Conservation (phyloP, 2,113 vertebrate species). For the Rallus limicola region DNA sequence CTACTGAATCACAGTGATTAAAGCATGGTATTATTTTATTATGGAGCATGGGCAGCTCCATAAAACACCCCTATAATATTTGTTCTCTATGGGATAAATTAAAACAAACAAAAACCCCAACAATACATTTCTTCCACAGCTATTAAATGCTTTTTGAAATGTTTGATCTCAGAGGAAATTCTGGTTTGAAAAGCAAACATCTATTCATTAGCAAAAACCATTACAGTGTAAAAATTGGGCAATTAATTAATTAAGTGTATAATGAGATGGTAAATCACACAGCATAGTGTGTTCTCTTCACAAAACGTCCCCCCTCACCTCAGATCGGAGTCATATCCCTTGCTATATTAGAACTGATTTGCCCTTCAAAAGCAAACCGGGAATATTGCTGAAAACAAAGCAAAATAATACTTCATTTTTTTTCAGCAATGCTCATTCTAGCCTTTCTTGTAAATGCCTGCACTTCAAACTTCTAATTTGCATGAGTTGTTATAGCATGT, state of each 20-base stretch:
- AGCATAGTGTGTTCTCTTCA: not conserved
- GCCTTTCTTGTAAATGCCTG: not conserved
- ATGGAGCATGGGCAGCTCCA: not conserved
- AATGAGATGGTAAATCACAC: not conserved
- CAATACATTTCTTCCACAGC: not conserved
- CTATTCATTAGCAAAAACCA: not conserved
- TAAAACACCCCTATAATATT: not conserved
- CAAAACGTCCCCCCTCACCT: not conserved
- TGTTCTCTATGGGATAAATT: not conserved
- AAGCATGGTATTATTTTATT: not conserved
- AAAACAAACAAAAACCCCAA: not conserved
- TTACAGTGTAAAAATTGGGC: not conserved
- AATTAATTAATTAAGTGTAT: not conserved
- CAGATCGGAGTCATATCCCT: not conserved
- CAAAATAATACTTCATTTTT: not conserved
- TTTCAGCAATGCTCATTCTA: not conserved
- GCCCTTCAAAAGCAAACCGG: not conserved
- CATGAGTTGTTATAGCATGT: not conserved
- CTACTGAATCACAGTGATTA: not conserved
- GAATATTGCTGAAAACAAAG: conserved; percentile 3
- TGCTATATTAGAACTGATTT: not conserved
- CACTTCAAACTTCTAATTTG: not conserved
- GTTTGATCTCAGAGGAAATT: not conserved
- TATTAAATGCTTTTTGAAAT: not conserved
- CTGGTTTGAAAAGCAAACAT: not conserved